phyloP scores from a whole-genome alignment of 2,888 invertebrate genomes.

The Lamellibrachia satsuma region DNA sequence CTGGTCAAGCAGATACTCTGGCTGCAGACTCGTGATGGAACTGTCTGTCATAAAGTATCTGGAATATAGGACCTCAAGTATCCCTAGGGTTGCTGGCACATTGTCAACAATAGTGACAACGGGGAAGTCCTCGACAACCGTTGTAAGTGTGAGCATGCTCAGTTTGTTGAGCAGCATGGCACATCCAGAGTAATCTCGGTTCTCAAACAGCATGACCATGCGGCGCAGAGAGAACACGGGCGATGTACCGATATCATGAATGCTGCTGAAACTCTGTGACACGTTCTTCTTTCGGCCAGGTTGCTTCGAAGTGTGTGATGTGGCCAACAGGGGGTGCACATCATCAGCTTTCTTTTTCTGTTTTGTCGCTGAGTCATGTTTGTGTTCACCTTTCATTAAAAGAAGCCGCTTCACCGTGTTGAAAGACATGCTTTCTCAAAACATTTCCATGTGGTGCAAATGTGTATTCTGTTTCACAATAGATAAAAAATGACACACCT shows the following conservation, averaged over 20 bases:
- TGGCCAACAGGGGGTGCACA: neutral
- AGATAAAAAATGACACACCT: neutral
- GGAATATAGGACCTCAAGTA: neutral
- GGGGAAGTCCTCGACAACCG: neutral
- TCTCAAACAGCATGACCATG: neutral
- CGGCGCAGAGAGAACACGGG: neutral
- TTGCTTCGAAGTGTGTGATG: neutral
- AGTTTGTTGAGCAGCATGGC: neutral
- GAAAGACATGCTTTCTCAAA: neutral
- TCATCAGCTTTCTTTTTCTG: neutral
- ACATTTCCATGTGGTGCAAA: neutral
- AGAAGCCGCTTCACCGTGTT: neutral
- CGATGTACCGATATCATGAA: neutral
- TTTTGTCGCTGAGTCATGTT: neutral
- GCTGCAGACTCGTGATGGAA: neutral
- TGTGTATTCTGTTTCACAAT: neutral
- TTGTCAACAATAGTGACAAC: neutral
- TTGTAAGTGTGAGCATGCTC: neutral
- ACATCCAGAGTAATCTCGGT: neutral
- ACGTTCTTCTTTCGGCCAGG: neutral
- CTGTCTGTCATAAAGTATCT: neutral
- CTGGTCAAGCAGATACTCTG: neutral
- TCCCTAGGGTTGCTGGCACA: neutral
- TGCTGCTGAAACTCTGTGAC: neutral
- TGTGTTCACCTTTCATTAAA: neutral